phyloP scores from a whole-genome alignment of 2,113 vertebrate species.

The Tachuris rubrigastra region DNA sequence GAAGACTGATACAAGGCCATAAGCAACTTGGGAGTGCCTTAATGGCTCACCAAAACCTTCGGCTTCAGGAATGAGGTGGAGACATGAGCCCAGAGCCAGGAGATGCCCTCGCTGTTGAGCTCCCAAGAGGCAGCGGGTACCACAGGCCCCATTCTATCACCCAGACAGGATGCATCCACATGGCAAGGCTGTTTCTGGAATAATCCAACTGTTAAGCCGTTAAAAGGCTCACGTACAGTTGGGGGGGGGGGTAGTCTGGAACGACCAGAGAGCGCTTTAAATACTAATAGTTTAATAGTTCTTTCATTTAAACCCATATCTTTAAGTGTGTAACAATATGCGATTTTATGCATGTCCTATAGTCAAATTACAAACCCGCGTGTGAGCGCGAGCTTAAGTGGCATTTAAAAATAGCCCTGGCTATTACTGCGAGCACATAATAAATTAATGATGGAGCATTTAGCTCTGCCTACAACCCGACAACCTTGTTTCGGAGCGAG shows the following conservation, averaged over 20 bases:
- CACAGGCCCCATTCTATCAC: rapidly evolving
- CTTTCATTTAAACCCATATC: background rate
- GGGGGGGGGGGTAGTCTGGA: rapidly evolving
- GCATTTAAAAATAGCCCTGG: slow-evolving; percentile 53
- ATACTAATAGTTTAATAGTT: background rate
- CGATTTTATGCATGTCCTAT: slow-evolving; percentile 9
- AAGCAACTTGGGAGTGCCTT: background rate
- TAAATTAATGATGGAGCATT: slow-evolving; percentile 53
- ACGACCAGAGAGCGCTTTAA: background rate
- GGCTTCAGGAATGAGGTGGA: background rate
- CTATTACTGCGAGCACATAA: slow-evolving; percentile 39
- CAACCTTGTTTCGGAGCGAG: background rate
- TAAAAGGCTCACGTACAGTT: background rate
- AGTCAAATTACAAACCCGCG: slow-evolving; percentile 24
- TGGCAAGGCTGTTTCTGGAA: background rate
- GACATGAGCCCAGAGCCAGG: rapidly evolving
- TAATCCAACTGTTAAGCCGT: background rate
- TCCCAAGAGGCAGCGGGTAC: background rate
- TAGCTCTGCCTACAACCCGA: slow-evolving; percentile 24
- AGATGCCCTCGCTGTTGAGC: background rate
- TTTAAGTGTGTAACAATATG: background rate
- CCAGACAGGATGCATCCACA: background rate
- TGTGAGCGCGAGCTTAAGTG: background rate
- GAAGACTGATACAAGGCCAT: background rate
- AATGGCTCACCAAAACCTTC: background rate